These are phyloP conservation scores for Galago senegalensis DNA, from an alignment of 2,797 vertebrate species.

Conservation along the genomic window DNA sequence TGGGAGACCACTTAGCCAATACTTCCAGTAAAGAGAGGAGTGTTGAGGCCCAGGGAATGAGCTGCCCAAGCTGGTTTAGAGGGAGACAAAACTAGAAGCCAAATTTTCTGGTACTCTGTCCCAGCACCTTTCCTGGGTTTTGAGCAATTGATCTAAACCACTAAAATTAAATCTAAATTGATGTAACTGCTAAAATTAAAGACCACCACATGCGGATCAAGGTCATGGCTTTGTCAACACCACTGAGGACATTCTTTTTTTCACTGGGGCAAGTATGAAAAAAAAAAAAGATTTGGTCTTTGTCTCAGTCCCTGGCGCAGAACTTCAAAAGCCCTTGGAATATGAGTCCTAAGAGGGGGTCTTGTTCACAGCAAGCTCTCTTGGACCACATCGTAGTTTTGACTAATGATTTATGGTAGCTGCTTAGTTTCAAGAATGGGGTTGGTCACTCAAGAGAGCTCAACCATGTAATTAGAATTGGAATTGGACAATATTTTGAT, in stretches of 20 bases:
- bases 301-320: neutral
- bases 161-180: neutral
- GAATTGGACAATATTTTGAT: neutral
- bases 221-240: neutral
- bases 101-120: neutral
- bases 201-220: fast-evolving
- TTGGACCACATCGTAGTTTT: neutral
- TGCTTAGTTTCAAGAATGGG: neutral
- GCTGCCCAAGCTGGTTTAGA: fast-evolving
- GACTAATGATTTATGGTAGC: neutral
- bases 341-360: neutral
- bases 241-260: neutral
- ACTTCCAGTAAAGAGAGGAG: neutral
- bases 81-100: neutral
- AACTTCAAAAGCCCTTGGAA: neutral
- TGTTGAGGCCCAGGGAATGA: neutral
- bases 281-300: neutral
- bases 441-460: neutral
- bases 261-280: neutral
- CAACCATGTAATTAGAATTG: neutral
- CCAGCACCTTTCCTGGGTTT: neutral
- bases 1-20: neutral
- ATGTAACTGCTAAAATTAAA: neutral
- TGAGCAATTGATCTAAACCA: neutral
- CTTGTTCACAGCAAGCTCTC: neutral